Percentiles rank a stretch among this genome's conserved stretches.
Conservation (phyloP, 92 coral and sea anemone species). For the Epizoanthus illoricatus region DNA sequence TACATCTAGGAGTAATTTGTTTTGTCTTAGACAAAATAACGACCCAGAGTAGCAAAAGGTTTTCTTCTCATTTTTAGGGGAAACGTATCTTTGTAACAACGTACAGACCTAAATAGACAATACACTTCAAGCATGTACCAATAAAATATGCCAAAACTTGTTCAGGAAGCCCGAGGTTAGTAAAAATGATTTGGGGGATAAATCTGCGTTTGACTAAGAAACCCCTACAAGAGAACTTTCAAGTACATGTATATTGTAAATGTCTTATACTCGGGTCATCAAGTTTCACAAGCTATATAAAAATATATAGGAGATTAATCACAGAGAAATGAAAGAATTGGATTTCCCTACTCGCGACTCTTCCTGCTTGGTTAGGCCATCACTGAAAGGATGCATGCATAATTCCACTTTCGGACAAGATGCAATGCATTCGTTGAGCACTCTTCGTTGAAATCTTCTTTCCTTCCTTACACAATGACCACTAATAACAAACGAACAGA, state of each 20-base stretch:
- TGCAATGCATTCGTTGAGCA: not conserved
- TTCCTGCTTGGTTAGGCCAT: not conserved
- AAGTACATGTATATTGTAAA: not conserved
- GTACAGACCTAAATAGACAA: too few species aligned
- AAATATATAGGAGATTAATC: not conserved
- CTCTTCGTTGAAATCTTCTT: not conserved
- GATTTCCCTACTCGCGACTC: not conserved
- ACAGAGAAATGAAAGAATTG: not conserved
- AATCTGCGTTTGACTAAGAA: not conserved
- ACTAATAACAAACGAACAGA: not conserved
- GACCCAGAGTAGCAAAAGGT: too few species aligned
- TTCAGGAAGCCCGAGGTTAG: too few species aligned
- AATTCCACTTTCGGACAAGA: slow-evolving; percentile 1
- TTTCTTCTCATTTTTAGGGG: too few species aligned
- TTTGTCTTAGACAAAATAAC: too few species aligned
- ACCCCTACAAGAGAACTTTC: not conserved
- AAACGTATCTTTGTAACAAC: too few species aligned
- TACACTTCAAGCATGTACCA: too few species aligned
- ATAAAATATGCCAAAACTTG: not conserved
- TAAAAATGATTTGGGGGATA: not conserved
- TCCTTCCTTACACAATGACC: not conserved
- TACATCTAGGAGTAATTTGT: too few species aligned
- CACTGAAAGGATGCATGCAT: not conserved
- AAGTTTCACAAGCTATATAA: not conserved
- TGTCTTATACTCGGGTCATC: not conserved